These are phyloP conservation scores for Conus ventricosus DNA, from an alignment of 1,140 invertebrate species.

Conservation along the genomic window DNA sequence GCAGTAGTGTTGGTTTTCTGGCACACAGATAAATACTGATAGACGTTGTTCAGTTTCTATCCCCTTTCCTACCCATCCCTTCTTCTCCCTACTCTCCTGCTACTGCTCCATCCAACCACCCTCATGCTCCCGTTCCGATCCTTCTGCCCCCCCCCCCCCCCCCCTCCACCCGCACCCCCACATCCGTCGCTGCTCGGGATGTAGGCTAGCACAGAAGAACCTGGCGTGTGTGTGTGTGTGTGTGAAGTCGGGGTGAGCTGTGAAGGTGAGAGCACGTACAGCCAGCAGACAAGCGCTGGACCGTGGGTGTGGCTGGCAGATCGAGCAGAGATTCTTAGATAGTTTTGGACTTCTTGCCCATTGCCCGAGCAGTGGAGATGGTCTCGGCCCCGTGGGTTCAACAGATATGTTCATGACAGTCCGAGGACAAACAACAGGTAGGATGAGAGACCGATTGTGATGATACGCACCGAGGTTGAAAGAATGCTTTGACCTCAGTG, in stretches of 20 bases:
- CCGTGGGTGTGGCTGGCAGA: background rate
- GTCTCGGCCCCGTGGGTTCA: no score
- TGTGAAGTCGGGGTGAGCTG: background rate
- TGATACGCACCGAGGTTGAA: no score
- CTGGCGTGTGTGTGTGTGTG: background rate
- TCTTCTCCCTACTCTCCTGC: background rate
- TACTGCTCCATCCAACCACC: no score
- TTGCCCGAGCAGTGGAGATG: no score
- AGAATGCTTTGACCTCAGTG: no score
- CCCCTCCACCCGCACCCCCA: background rate
- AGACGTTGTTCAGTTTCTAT: background rate
- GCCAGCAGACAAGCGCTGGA: background rate
- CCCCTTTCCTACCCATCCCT: background rate
- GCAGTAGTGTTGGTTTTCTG: slow-evolving; percentile 7
- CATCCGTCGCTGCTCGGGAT: background rate
- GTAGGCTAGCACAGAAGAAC: background rate
- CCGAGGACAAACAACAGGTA: background rate
- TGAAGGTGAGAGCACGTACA: background rate
- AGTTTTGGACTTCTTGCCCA: no score
- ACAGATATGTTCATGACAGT: no score
- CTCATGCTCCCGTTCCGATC: no score
- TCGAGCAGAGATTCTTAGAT: no score
- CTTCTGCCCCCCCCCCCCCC: background rate
- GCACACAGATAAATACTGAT: slow-evolving; percentile 1
- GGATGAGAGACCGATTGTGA: background rate